Base-by-base conservation (phyloP, 2,888 invertebrate genomes). In the Sphaerophoria taeniata region DNA sequence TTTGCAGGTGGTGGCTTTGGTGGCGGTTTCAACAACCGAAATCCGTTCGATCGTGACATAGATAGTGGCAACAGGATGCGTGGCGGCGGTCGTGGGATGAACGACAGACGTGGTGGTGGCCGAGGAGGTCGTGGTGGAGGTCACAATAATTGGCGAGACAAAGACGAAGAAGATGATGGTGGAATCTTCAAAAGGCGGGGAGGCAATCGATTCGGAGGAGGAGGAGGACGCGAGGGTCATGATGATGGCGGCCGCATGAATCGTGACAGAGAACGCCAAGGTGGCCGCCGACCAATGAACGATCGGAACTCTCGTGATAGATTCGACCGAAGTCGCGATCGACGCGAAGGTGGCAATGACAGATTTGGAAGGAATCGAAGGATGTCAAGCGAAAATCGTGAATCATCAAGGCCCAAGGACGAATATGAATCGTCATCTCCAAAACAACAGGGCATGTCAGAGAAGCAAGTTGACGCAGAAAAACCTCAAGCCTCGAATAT, bases 91-190 rank as follows among this genome's bases (percentile, higher is more conserved):
- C 81, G 88, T 31, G 79, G 74, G 3, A 84, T 78, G 65, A 87
- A 87, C 58, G 85, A 85, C 6, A 87, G 88, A 60, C 88, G 89
- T 11, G 86, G 88, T 0, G 88, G 88, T 24, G 87, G 88, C 3
- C 87, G 88, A 0, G 87, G 89, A n/a, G 88, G 88, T 6, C 51
- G 70, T 45, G 56, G 56, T 45, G 56, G 56, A 0, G 56, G 60
- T 65, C 88, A 11, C 24, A 89, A 88, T 36, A 91, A 92, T 79
- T 91, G 92, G 87, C 91, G 90, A 76, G 92, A 89, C 86, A 91
- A 89, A 71, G 92, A 90, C 47, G 89, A 87, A 6, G 90, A 88
- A 49, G 91, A 88, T 9, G 85, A 87, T 88, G 80, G 87, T 34
- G 89, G 88, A 58, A 83, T 90, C 61, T 90, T 90, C 72, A 89